Evolutionary conservation across 2,888 invertebrate genomes (phyloP).

Genomic region (Dynastes tityus): DNA sequence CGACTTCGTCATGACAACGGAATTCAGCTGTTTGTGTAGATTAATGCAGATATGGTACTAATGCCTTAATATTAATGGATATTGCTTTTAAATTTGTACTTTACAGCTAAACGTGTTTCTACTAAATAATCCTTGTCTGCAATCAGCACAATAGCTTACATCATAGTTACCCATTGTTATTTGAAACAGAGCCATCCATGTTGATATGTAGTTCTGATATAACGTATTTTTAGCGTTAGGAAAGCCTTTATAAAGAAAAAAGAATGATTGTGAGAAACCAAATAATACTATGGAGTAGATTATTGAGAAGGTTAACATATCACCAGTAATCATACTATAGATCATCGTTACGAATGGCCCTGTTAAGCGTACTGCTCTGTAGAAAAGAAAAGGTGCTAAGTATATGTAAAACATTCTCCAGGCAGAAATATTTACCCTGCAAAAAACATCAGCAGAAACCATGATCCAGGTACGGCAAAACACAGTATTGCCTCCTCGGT

Average conservation of each 20-base stretch:
- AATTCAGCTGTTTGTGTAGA: too few relatives aligned
- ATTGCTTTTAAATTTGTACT: too few relatives aligned
- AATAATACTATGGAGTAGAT: constrained; percentile 96
- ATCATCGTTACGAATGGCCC: constrained; percentile 99
- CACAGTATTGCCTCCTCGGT: constrained; percentile 94
- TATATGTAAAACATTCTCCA: too few relatives aligned
- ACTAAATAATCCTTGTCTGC: too few relatives aligned
- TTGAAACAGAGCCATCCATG: constrained; percentile 98
- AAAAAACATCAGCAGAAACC: constrained; percentile 99
- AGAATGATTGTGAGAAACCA: constrained; percentile 97
- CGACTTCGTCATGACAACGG: too few relatives aligned
- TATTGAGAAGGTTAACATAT: constrained; percentile 98
- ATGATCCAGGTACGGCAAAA: constrained; percentile 94
- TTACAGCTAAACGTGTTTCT: too few relatives aligned
- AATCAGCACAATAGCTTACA: constrained; percentile 72
- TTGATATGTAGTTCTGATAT: constrained; percentile 89
- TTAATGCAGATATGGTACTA: too few relatives aligned
- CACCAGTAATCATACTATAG: constrained; percentile 98
- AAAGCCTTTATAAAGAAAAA: constrained; percentile 93
- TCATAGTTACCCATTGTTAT: constrained; percentile 98
- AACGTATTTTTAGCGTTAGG: constrained; percentile 86
- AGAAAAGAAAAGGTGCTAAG: constrained; percentile 56
- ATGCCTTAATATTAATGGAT: too few relatives aligned
- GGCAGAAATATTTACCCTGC: constrained; percentile 83
- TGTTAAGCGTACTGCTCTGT: constrained; percentile 92